These are phyloP conservation scores for Montipora capitata DNA, from an alignment of 92 coral and sea anemone genomes.

Conservation along the genomic window DNA sequence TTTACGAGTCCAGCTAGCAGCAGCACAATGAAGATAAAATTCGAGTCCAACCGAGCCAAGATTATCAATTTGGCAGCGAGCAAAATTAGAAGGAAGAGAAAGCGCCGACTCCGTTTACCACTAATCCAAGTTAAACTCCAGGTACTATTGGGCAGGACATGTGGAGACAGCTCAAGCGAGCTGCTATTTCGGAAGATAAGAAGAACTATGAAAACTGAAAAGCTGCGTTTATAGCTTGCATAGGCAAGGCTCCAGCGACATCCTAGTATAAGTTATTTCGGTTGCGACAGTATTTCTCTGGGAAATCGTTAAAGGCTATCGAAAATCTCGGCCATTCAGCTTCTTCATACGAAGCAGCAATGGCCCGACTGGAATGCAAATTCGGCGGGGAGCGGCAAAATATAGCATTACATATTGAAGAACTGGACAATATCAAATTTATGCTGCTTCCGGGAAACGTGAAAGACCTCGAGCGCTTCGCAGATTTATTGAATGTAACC, in stretches of 20 bases:
- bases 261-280: slow-evolving; percentile 75
- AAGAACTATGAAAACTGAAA: slow-evolving; percentile 68
- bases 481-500: slow-evolving; percentile 52
- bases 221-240: slow-evolving; percentile 75
- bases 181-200: slow-evolving; percentile 71
- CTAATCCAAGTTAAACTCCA: too few relatives aligned
- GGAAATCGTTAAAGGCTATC: slow-evolving; percentile 66
- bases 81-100: too few relatives aligned
- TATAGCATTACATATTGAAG: slow-evolving; percentile 70
- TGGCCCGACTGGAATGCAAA: slow-evolving; percentile 73
- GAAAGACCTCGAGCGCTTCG: slow-evolving; percentile 57
- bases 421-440: slow-evolving; percentile 59
- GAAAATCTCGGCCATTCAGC: slow-evolving; percentile 22
- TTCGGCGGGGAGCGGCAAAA: slow-evolving; percentile 75
- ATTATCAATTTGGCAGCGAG: too few relatives aligned
- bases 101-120: too few relatives aligned
- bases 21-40: too few relatives aligned
- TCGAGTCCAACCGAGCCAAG: too few relatives aligned
- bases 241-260: slow-evolving; percentile 3
- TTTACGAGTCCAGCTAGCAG: too few relatives aligned
- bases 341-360: slow-evolving; percentile 48
- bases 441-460: slow-evolving; percentile 55
- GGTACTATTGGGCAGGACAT: too few relatives aligned
- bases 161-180: slow-evolving; percentile 69
- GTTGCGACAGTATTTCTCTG: slow-evolving; percentile 71